Evolutionary conservation across 2,797 vertebrate species (phyloP), one percentile per base, ranked within the genome.

Genomic region (Hippoglossus hippoglossus): DNA sequence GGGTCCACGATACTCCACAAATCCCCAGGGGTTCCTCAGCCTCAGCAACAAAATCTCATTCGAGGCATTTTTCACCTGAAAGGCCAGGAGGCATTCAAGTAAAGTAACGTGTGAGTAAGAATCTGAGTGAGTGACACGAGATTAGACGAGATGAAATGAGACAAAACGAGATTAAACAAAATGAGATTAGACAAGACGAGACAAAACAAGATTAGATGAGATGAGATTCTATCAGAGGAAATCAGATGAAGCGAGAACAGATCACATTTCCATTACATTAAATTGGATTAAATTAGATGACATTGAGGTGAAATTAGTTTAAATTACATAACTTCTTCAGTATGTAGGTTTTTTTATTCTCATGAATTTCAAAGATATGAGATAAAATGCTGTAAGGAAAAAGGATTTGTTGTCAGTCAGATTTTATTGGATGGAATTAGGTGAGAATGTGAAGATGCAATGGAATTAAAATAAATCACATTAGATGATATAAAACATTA

Each of bases 21-120:
- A 96, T 11, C 95, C 95, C 95, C 95, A 96, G 18, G 95, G 95
- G 81, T 96, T 96, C 83, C 95, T 93, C 79, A 96, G 83, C 71
- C 81, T 92, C 71, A 94, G 73, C 73, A 96, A 56, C 36, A 90
- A 75, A 50, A 89, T 79, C 53, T 94, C 93, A 0, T 83, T 84
- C 0, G 82, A 75, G 0, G 34, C 79, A 50, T 79, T 93, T 24
- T 8, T 88, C 63, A 96, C 87, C 95, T 96, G 70, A 67, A 74
- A 54, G 51, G 13, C 11, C 63, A 77, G 76, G 3, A 75, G 13
- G 62, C 12, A 73, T 51, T n/a, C 24, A 52, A 55, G 6, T 28
- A 34, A 39, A 36, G 34, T 36, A 39, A 51, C 49, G 65, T 55
- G 73, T 89, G 41, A 71, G 44, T 15, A 39, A 39, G 10, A 41